Evolutionary conservation across 2,797 vertebrate species (phyloP), one percentile per base, ranked within the genome.

Genomic region (Pangasius djambal): DNA sequence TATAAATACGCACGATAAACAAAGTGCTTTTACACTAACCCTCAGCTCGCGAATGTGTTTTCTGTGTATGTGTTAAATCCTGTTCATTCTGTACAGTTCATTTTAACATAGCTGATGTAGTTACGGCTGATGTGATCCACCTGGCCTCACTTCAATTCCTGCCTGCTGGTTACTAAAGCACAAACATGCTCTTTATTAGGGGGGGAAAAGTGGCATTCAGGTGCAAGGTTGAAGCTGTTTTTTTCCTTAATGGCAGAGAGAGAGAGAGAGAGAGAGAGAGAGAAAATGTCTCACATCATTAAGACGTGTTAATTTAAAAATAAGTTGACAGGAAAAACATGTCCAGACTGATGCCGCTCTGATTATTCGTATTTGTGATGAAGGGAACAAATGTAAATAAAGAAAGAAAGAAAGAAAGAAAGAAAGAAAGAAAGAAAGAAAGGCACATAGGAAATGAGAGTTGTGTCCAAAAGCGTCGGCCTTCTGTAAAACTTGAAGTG

Each of bases 271-370:
- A 48, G 72, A 74, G 37, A 74, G 40, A 52, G 63, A 20, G 50
- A 88, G 78, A 85, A 25, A 87, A 20, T 82, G 57, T 52, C 22
- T 77, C 74, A 52, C n/a, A 37, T 88, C 89, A 91, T 88, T 87
- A 90, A 65, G 72, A 88, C 15, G 86, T 88, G 57, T 67, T 90
- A 88, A 92, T 81, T 90, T 77, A 37, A 40, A 85, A 86, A 85
- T 55, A 86, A 84, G 77, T 22, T 40, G 78, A 55, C 34, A 81
- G 40, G 40, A 44, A 44, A 6, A 50, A 85, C 87, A 37, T 72
- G 85, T 83, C 78, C 81, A 65, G 78, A 59, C 88, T 4, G n/a
- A 72, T 34, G 59, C 72, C 20, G 8, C 77, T 75, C 57, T 82
- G 65, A 75, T 86, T 70, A 63, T 55, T 69, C 20, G 3, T 20